Conservation (phyloP, 2,888 invertebrate species). For the Melitaea athalia region DNA sequence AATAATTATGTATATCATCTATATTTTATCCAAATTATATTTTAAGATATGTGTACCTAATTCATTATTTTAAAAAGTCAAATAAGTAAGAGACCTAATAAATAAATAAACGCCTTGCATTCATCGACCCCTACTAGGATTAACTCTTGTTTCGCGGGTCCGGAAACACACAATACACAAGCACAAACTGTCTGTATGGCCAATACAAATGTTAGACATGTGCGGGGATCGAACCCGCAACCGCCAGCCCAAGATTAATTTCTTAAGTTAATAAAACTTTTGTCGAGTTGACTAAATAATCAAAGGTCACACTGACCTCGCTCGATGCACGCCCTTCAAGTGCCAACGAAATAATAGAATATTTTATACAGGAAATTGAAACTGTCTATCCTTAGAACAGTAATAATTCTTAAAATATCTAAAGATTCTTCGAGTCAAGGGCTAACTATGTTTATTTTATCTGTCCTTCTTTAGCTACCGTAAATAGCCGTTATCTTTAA, state of each 20-base stretch:
- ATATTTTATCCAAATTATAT: not conserved
- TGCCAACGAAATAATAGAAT: constrained; percentile 20
- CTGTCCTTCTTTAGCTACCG: constrained; percentile 39
- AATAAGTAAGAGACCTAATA: not conserved
- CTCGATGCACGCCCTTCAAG: constrained; percentile 32
- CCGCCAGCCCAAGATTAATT: not conserved
- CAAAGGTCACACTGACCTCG: constrained; percentile 33
- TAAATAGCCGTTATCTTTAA: constrained; percentile 34
- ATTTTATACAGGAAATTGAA: constrained; percentile 23
- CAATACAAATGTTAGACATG: no score
- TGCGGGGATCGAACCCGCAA: no score
- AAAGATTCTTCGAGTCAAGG: constrained; percentile 34
- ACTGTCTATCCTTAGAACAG: not conserved
- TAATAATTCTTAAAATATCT: constrained; percentile 5
- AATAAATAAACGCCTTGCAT: not conserved
- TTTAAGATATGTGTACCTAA: not conserved
- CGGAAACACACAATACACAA: no score
- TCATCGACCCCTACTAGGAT: no score
- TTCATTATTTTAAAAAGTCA: not conserved
- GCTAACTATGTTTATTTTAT: constrained; percentile 20
- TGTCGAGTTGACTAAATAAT: constrained; percentile 18
- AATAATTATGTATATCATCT: no score
- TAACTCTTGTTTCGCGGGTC: no score
- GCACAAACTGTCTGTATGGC: no score
- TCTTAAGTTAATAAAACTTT: not conserved